Base-by-base conservation (phyloP, 2,797 vertebrate species). In the Gambusia yucatana region DNA sequence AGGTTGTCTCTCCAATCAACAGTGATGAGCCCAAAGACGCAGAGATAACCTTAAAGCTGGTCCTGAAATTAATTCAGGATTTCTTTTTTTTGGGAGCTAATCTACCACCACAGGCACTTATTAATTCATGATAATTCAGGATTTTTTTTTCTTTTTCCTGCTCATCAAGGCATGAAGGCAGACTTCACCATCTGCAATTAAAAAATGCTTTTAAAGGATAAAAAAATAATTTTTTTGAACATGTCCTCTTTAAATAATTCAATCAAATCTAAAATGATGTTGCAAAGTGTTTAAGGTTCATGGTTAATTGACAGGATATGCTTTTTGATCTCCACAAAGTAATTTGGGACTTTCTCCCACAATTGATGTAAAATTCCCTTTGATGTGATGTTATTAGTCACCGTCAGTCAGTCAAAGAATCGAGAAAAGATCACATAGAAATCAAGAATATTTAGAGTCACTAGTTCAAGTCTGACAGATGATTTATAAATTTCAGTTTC, bases 1-100 rank as follows among this genome's bases (percentile, higher is more conserved):
- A 91, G 90, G 88, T 93, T 86, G 86, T 90, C 90, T 89, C 57
- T 67, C 48, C 33, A 5, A 86, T 88, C 82, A 87, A 36, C 36
- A 52, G 75, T 1, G 77, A 81, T 55, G 85, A 89, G 61, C 63
- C 73, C 14, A 10, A 10, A 76, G 77, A 76, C 28, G 3, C 44
- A 22, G 72, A 57, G 59, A 70, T 1, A 17, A 44, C 39, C n/a
- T 77, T 25, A 67, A 41, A 41, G 25, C 63, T 7, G 61, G 39
- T 0, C 13, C 72, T 79, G 3, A 72, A 10, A 82, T 50, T 79
- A 33, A 69, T 69, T 84, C 46, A 33, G 33, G 33, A 33, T 33
- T 33, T 33, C 33, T 33, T 33, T 33, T 33, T 33, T 33, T 33
- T 33, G 33, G 33, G 1, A 33, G 33, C 33, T 33, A 33, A 33